These are phyloP conservation scores for Bungarus multicinctus DNA, from an alignment of 2,113 vertebrate genomes.

Conservation along the genomic window DNA sequence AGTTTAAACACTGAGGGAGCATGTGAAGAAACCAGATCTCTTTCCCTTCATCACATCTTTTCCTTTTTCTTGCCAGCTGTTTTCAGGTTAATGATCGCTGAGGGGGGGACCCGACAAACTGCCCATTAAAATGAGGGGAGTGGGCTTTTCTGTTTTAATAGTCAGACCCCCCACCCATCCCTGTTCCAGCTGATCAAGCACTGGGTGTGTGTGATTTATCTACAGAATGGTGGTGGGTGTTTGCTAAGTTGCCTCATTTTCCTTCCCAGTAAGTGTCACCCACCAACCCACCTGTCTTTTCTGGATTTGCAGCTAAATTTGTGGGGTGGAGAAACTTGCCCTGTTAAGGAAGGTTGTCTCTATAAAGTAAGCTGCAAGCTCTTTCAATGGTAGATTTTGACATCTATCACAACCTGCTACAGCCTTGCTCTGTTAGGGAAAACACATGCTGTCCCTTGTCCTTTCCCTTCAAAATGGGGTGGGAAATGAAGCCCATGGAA, in stretches of 20 bases:
- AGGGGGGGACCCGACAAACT: background rate
- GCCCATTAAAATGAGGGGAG: background rate
- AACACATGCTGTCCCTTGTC: background rate
- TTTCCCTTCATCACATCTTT: background rate
- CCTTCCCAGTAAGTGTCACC: background rate
- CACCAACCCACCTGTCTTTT: background rate
- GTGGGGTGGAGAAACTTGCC: background rate
- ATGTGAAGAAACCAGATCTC: background rate
- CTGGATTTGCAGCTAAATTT: background rate
- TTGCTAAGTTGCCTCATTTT: background rate
- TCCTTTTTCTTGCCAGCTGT: background rate
- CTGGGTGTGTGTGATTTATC: background rate
- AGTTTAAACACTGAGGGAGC: background rate
- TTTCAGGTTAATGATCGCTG: background rate
- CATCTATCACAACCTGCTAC: background rate
- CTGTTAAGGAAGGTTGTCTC: background rate
- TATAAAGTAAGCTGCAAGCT: background rate
- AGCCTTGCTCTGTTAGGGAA: background rate
- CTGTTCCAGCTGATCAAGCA: background rate
- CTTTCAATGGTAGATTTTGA: background rate
- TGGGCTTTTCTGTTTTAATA: background rate
- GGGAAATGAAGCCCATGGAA: background rate
- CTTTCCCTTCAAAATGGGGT: background rate
- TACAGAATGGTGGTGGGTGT: background rate
- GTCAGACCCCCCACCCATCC: background rate